These are phyloP conservation scores for Bombylius discolor DNA, from an alignment of 2,888 invertebrate species.

Conservation along the genomic window DNA sequence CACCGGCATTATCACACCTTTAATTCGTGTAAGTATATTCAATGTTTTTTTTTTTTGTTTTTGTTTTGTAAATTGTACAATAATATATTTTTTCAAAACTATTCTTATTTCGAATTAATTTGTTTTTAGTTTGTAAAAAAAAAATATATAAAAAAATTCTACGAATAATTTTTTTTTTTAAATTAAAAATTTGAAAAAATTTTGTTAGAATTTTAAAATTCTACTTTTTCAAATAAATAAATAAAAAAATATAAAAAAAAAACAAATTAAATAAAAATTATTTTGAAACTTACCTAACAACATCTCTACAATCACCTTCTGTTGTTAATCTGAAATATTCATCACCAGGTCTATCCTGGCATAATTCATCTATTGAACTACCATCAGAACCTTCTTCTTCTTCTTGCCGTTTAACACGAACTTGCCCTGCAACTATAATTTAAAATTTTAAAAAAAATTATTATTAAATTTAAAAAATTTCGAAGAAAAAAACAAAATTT, in stretches of 20 bases:
- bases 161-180: background rate
- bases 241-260: background rate
- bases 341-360: constrained; percentile 75
- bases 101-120: background rate
- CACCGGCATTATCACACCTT: constrained; percentile 84
- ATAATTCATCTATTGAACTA: constrained; percentile 63
- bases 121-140: background rate
- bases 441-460: background rate
- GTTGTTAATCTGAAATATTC: constrained; percentile 80
- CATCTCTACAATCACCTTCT: constrained; percentile 83
- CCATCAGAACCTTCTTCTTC: constrained; percentile 48
- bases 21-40: background rate
- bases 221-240: background rate
- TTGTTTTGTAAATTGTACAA: background rate
- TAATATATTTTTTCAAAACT: background rate
- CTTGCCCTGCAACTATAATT: constrained; percentile 37
- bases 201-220: background rate
- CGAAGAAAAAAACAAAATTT: background rate
- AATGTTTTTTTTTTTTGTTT: background rate
- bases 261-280: background rate
- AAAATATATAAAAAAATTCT: background rate
- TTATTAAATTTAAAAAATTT: background rate
- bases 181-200: background rate
- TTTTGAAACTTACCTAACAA: constrained; percentile 59
- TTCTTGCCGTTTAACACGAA: constrained; percentile 52